Evolutionary conservation across 2,797 vertebrate genomes (phyloP).

Genomic region (Artibeus jamaicensis): DNA sequence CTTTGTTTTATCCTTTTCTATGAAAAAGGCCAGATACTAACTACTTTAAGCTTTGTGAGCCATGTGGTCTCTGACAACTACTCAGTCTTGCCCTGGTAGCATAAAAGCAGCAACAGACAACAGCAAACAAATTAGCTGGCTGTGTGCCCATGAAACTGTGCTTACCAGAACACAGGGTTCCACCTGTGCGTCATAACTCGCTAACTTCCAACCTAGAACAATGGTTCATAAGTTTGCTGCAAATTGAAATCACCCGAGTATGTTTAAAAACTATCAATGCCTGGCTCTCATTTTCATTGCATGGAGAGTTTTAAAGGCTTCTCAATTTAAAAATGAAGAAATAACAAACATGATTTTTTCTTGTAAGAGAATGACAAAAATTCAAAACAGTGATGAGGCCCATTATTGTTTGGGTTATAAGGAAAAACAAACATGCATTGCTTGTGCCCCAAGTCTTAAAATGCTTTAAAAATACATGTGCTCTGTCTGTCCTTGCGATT

Average conservation of each 20-base stretch:
- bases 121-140: background rate
- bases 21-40: background rate
- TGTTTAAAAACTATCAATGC: background rate
- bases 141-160: background rate
- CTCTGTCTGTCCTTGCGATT: background rate
- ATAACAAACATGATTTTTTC: background rate
- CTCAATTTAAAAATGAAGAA: background rate
- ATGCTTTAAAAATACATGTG: background rate
- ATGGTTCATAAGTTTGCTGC: background rate
- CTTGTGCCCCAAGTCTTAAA: background rate
- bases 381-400: background rate
- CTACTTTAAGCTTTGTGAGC: background rate
- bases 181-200: background rate
- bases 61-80: slow-evolving; percentile 13
- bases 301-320: background rate
- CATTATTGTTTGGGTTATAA: background rate
- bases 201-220: background rate
- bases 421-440: background rate
- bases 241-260: background rate
- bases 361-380: background rate
- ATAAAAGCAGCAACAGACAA: background rate
- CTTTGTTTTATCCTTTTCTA: background rate
- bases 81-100: background rate
- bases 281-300: background rate
- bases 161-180: background rate